Base-by-base conservation (phyloP, 2,113 vertebrate genomes). In the Sinocyclocheilus rhinocerous region DNA sequence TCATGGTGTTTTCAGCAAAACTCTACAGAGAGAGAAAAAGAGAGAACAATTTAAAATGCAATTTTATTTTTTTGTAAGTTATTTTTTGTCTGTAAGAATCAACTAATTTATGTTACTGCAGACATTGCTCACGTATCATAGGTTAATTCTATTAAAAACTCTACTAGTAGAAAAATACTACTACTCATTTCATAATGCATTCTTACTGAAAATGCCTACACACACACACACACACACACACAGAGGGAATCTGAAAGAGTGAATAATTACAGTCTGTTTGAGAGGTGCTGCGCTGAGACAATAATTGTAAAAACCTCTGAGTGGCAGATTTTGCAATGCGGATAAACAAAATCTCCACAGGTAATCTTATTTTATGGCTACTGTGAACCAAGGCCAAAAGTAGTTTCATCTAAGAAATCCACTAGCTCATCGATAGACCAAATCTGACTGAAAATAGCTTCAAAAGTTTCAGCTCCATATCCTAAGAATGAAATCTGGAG, bases 1-100 rank as follows among this genome's bases (percentile, higher is more conserved):
- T 99, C 98, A 99, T 99, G 89, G 98, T 99, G 94, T 97, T 99
- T 92, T 99, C 98, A 84, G 98, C 98, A 93, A 99, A 99, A 93
- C 97, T 99, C 98, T 99, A 95, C 90, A 95, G 95, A 39, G 52
- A 57, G 50, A 57, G 20, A 79, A 89, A 95, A 90, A 97, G 92
- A 26, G n/a, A 79, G 15, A 45, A 45, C 42, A 52, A 70, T 20
- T 55, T 65, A 5, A 26, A 81, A 67, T 11, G 10, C 24, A 50
- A 26, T 11, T 55, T 45, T 57, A 57, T 6, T 20, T 57, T 57
- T 57, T 20, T 20, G 0, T 5, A 57, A 52, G 15, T 7, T 0
- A 0, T 18, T 39, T 45, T 72, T 80, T 42, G 20, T 7, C 5
- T 69, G 24, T 70, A 39, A 22, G 29, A 70, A 11, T 39, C 33